Percentiles rank a stretch among this genome's conserved stretches.
phyloP scores from a whole-genome alignment of 2,888 invertebrate genomes.

The Dryomyza anilis region DNA sequence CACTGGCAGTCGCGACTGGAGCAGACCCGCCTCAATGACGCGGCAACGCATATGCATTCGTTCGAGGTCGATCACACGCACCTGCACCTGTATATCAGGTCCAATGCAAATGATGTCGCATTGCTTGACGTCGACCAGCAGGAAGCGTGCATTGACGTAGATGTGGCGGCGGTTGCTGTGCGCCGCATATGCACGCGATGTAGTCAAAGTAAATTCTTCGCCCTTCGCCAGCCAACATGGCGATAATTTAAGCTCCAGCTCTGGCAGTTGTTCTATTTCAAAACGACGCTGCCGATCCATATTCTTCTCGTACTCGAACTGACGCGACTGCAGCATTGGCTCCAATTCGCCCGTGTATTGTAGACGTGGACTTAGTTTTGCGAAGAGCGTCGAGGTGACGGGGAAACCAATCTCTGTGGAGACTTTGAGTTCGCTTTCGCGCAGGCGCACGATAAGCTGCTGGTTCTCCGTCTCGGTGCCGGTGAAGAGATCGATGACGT shows the following conservation, averaged over 20 bases:
- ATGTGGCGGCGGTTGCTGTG: slow-evolving; percentile 32
- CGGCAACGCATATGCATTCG: slow-evolving; percentile 38
- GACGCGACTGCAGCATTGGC: background rate
- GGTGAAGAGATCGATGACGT: slow-evolving; percentile 47
- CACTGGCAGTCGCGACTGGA: slow-evolving; percentile 45
- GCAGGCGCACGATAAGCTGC: slow-evolving; percentile 43
- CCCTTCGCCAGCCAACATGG: background rate
- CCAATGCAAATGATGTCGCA: slow-evolving; percentile 53
- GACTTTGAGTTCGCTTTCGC: slow-evolving; percentile 44
- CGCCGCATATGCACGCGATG: slow-evolving; percentile 42
- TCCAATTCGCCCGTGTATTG: slow-evolving; percentile 49
- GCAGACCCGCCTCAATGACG: slow-evolving; percentile 43
- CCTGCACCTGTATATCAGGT: slow-evolving; percentile 44
- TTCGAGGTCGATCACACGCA: slow-evolving; percentile 26
- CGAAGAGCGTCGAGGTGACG: slow-evolving; percentile 46
- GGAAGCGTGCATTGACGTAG: slow-evolving; percentile 51
- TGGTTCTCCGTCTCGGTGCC: slow-evolving; percentile 46
- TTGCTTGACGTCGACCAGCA: slow-evolving; percentile 41
- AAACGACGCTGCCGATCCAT: too few species aligned
- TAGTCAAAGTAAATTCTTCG: slow-evolving; percentile 35
- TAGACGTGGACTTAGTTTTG: slow-evolving; percentile 48
- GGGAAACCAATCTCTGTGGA: slow-evolving; percentile 46
- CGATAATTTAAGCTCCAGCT: too few species aligned
- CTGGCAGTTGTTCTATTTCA: too few species aligned
- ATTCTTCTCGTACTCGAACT: background rate